Conservation (phyloP, 2,113 vertebrate genomes). For the Oxyruncus cristatus region DNA sequence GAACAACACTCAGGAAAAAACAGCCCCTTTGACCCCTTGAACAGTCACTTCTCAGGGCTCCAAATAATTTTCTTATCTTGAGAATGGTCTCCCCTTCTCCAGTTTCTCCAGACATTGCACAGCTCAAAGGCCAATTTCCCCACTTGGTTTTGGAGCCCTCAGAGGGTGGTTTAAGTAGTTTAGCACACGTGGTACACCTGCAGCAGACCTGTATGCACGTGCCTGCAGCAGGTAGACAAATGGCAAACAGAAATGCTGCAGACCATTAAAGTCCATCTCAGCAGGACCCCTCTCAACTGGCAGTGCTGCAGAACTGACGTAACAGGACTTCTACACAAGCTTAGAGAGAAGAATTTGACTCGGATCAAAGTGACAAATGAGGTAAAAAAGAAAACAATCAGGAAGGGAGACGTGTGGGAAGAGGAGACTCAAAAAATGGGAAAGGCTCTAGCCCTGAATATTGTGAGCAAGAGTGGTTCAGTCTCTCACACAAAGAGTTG, state of each 20-base stretch:
- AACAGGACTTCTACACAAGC: neutral
- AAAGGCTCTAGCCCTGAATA: neutral
- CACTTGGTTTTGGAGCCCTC: neutral
- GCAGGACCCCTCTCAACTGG: neutral
- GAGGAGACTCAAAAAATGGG: neutral
- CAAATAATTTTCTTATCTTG: neutral
- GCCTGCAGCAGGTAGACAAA: neutral
- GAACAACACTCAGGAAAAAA: neutral
- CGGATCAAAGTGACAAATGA: neutral
- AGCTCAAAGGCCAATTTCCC: neutral
- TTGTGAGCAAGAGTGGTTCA: neutral
- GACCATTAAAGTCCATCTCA: neutral
- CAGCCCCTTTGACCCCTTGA: neutral
- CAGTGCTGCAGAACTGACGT: neutral
- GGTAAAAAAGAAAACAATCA: neutral
- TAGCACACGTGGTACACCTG: neutral
- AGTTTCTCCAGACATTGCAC: neutral
- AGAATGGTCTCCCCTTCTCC: neutral
- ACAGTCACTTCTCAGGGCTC: neutral
- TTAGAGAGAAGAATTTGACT: neutral
- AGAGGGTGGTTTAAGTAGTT: neutral
- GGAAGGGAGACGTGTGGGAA: neutral
- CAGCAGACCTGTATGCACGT: neutral
- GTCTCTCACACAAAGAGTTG: neutral
- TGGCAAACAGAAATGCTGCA: neutral